Conservation (phyloP, 2,113 vertebrate genomes). For the Theristicus caerulescens region DNA sequence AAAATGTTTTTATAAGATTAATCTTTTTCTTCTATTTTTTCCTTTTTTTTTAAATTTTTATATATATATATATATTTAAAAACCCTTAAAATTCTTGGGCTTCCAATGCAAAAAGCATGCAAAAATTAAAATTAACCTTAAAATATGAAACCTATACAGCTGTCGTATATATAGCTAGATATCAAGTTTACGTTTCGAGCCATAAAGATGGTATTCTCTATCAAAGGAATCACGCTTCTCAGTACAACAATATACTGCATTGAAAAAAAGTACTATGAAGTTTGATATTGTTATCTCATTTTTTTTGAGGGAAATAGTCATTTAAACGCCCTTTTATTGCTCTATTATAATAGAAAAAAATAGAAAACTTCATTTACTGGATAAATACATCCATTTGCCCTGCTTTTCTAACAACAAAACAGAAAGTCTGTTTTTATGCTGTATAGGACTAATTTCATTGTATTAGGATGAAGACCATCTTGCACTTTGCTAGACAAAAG, state of each 20-base stretch:
- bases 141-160: neutral
- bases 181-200: neutral
- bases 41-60: neutral
- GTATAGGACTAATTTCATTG: neutral
- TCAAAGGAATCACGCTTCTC: neutral
- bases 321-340: neutral
- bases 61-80: neutral
- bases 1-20: neutral
- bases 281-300: neutral
- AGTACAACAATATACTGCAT: neutral
- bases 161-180: neutral
- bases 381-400: neutral
- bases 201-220: neutral
- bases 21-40: neutral
- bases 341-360: neutral
- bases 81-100: neutral
- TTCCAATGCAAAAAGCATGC: neutral
- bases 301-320: neutral
- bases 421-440: neutral
- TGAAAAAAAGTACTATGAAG: neutral
- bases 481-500: neutral
- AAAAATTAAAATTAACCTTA: neutral
- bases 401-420: neutral
- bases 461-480: neutral
- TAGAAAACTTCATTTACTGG: neutral